Percentiles rank a stretch among this genome's conserved stretches.
These are phyloP conservation scores for Vimba vimba DNA, from an alignment of 2,113 vertebrate species.

Conservation along the genomic window DNA sequence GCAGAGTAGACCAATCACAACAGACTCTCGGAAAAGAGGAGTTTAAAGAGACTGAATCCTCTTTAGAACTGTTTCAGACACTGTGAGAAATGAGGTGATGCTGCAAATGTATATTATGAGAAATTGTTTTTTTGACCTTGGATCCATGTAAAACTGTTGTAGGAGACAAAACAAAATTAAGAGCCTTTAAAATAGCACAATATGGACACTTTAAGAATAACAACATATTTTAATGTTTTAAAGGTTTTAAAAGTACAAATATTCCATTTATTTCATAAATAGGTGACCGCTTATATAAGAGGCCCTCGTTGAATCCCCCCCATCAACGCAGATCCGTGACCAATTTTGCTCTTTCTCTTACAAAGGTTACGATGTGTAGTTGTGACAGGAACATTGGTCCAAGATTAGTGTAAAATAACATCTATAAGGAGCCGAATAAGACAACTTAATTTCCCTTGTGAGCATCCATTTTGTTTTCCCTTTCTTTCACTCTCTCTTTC, in stretches of 20 bases:
- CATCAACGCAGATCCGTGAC: neutral
- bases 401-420: slow-evolving; percentile 26
- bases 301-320: neutral
- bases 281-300: neutral
- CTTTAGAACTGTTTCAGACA: too few relatives aligned
- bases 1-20: too few relatives aligned
- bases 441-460: slow-evolving; percentile 57
- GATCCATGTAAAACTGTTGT: too few relatives aligned
- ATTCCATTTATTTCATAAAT: too few relatives aligned
- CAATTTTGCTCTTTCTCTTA: neutral
- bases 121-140: too few relatives aligned
- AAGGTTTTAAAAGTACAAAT: too few relatives aligned
- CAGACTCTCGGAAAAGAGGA: too few relatives aligned
- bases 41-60: too few relatives aligned
- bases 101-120: too few relatives aligned
- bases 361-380: slow-evolving; percentile 24
- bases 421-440: neutral
- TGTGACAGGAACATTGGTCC: slow-evolving; percentile 4
- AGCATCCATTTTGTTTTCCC: neutral
- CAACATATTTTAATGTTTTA: neutral
- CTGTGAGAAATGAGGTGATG: too few relatives aligned
- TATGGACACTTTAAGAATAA: neutral
- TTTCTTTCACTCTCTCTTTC: slow-evolving; percentile 4
- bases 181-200: too few relatives aligned
- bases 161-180: too few relatives aligned